These are phyloP conservation scores for Allacma fusca DNA, from an alignment of 2,888 invertebrate species.

Conservation along the genomic window DNA sequence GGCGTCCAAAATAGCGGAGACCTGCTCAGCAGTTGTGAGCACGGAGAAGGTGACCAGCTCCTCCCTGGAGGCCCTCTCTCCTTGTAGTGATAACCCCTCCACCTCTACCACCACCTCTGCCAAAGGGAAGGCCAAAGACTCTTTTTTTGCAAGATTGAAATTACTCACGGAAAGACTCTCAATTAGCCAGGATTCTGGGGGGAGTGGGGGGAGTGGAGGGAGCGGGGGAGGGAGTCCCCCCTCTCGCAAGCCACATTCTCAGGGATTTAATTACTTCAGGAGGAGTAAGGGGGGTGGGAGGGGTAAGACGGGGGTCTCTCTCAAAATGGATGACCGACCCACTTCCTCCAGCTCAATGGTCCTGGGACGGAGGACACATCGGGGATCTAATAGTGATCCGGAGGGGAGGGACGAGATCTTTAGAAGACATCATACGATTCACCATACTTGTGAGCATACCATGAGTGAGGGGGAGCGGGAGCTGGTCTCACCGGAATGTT, in stretches of 20 bases:
- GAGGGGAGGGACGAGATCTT: slow-evolving; percentile 46
- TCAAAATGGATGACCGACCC: slow-evolving; percentile 30
- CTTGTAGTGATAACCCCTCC: not conserved
- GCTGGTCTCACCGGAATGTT: slow-evolving; percentile 54
- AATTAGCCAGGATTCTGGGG: slow-evolving; percentile 43
- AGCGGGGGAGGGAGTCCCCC: slow-evolving; percentile 50
- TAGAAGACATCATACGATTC: slow-evolving; percentile 26
- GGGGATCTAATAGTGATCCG: slow-evolving; percentile 55
- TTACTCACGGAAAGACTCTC: slow-evolving; percentile 68
- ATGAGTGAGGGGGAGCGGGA: slow-evolving; percentile 50
- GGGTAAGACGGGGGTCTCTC: slow-evolving; percentile 27
- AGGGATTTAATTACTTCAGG: slow-evolving; percentile 57
- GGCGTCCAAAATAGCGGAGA: too few relatives aligned
- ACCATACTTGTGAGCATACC: slow-evolving; percentile 9
- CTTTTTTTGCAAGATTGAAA: slow-evolving; percentile 67
- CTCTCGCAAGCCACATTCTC: slow-evolving; percentile 27
- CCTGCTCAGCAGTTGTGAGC: too few relatives aligned
- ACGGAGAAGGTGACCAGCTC: not conserved
- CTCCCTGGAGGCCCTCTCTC: slow-evolving; percentile 2
- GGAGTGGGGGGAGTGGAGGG: slow-evolving; percentile 48
- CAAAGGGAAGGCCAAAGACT: slow-evolving; percentile 62
- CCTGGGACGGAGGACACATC: slow-evolving; percentile 44
- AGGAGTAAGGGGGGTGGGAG: slow-evolving; percentile 41
- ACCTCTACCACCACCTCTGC: slow-evolving; percentile 42
- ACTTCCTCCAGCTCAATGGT: slow-evolving; percentile 24